A percentile compares a stretch with the other conserved stretches of the same genome.
phyloP scores from a whole-genome alignment of 2,888 invertebrate genomes.

The Lycophotia porphyrea region DNA sequence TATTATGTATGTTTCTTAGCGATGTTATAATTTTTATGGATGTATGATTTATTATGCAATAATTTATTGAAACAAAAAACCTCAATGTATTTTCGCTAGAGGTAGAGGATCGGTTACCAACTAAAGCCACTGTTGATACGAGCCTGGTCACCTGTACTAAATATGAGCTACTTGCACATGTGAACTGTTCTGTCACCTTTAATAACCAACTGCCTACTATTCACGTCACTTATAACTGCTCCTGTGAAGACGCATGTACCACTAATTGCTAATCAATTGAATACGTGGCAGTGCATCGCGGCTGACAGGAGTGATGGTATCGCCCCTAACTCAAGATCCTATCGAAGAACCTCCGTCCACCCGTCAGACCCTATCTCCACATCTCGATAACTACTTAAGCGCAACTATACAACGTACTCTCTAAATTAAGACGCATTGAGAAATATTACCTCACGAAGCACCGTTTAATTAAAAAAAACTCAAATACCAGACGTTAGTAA shows the following conservation, averaged over 20 bases:
- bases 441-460: constrained; percentile 70
- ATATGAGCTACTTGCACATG: constrained; percentile 13
- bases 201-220: constrained; percentile 31
- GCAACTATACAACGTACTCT: constrained; percentile 77
- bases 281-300: constrained; percentile 76
- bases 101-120: background rate
- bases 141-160: background rate
- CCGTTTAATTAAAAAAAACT: constrained; percentile 76
- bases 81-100: background rate
- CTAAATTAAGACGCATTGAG: constrained; percentile 79
- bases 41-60: constrained; percentile 58
- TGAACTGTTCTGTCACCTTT: constrained; percentile 31
- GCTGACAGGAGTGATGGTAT: constrained; percentile 75
- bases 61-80: constrained; percentile 48
- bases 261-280: constrained; percentile 82
- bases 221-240: constrained; percentile 64
- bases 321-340: constrained; percentile 75
- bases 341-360: constrained; percentile 74
- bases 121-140: background rate
- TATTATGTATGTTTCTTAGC: constrained; percentile 55
- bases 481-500: constrained; percentile 71
- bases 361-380: constrained; percentile 74
- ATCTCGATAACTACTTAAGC: constrained; percentile 76
- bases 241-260: constrained; percentile 72
- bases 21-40: constrained; percentile 59